Percentiles rank a stretch among this genome's conserved stretches.
These are phyloP conservation scores for Lagorchestes hirsutus DNA, from an alignment of 2,797 vertebrate genomes.

Conservation along the genomic window DNA sequence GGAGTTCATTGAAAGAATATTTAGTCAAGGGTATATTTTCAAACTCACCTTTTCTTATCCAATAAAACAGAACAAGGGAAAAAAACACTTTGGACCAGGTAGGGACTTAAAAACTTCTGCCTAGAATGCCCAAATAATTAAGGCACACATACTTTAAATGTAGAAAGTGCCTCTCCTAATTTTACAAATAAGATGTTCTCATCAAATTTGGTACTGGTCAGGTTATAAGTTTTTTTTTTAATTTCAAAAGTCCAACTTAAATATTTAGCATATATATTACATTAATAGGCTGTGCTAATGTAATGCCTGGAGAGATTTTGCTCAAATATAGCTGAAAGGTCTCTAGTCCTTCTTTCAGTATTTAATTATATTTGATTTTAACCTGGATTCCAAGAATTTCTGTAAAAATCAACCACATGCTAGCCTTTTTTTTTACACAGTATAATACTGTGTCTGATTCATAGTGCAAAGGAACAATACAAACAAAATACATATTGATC, in stretches of 20 bases:
- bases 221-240: neutral
- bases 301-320: neutral
- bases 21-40: neutral
- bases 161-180: neutral
- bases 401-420: slow-evolving; percentile 4
- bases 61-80: neutral
- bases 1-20: neutral
- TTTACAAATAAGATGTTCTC: slow-evolving; percentile 12
- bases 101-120: neutral
- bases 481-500: slow-evolving; percentile 27
- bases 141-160: neutral
- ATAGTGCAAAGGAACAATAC: neutral
- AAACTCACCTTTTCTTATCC: neutral
- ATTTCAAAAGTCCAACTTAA: slow-evolving; percentile 28
- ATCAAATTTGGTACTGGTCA: neutral
- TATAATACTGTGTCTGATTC: slow-evolving; percentile 28
- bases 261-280: slow-evolving; percentile 9
- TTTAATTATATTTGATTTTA: slow-evolving; percentile 7
- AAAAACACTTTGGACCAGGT: neutral
- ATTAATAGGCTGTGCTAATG: neutral
- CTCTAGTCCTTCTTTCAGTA: neutral
- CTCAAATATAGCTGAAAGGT: slow-evolving; percentile 22
- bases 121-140: neutral
- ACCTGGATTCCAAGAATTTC: slow-evolving; percentile 29
- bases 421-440: neutral